Evolutionary conservation across 53 echinoderm and acorn worm genomes (phyloP).

Genomic region (Arbacia lixula): DNA sequence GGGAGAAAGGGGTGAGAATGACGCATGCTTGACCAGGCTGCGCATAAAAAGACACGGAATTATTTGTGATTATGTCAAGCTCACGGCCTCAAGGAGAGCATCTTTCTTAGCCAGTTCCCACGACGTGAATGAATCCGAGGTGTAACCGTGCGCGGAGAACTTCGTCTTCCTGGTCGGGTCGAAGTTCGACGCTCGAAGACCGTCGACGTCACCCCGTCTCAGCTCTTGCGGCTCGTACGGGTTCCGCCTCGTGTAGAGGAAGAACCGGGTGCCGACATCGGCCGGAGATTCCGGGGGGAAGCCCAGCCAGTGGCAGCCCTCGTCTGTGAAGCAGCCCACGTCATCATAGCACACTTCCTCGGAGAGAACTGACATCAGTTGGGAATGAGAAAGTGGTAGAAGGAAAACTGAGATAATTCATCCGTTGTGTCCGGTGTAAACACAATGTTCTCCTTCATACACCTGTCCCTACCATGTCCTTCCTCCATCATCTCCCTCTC

Average conservation of each 20-base stretch:
- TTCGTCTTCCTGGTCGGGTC: conserved; percentile 53
- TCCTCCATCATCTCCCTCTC: too few species aligned
- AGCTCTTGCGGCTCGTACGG: conserved; percentile 15
- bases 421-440: too few species aligned
- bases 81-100: conserved; percentile 61
- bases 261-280: conserved; percentile 56
- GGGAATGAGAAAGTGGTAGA: too few species aligned
- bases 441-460: too few species aligned
- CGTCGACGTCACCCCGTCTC: neutral
- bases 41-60: too few species aligned
- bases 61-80: too few species aligned
- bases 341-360: conserved; percentile 46
- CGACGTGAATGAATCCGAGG: conserved; percentile 1
- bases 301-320: conserved; percentile 26
- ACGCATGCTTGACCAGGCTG: too few species aligned
- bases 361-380: conserved; percentile 4
- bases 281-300: conserved; percentile 60
- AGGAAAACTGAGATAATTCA: too few species aligned
- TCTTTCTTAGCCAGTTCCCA: conserved; percentile 17
- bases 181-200: conserved; percentile 40
- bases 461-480: too few species aligned
- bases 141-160: conserved; percentile 65
- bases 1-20: too few species aligned
- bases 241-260: conserved; percentile 69
- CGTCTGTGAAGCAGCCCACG: conserved; percentile 72